Evolutionary conservation across 2,113 vertebrate species (phyloP), one percentile per base, ranked within the genome.

Genomic region (Entelurus aequoreus): DNA sequence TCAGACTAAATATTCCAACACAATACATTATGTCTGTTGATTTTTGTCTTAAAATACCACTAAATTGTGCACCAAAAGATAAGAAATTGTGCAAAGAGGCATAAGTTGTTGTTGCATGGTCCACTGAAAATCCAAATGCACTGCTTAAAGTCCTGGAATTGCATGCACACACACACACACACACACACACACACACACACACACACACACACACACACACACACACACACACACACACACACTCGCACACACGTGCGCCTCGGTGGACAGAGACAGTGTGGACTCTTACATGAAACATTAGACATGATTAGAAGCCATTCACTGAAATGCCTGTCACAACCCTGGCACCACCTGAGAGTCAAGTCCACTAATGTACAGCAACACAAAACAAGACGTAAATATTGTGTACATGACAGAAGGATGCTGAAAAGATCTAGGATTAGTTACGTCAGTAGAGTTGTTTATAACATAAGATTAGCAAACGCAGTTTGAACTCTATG

Each of bases 41-140:
- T 89, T 88, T 87, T 90, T 87, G 87, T 81, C 80, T 80, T 78
- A 75, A 89, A 89, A 89, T 89, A 86, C 87, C 86, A 85, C 74
- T 59, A 84, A 79, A n/a, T 16, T 40, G 8, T 4, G n/a, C 19
- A 6, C 38, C 85, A 89, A 89, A 90, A 88, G 86, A 81, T 86
- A 79, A 82, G 86, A 80, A 83, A 80, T 78, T 66, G 77, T 62
- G 77, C 77, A 85, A 87, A 81, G 81, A 80, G 77, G 78, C 77
- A 76, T 82, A 71, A 60, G 75, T 70, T 50, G 65, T 72, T 78
- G 53, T 51, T 76, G 73, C 60, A 78, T 42, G 75, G 76, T 82
- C 78, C 71, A 61, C 62, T 74, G 76, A 81, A 69, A 56, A 77
- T 63, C 72, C 69, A 76, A 77, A 87, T 80, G 77, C 65, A 73